Evolutionary conservation across 2,888 invertebrate genomes (phyloP), one percentile per base, ranked within the genome.

Genomic region (Branchinecta sandiegonensis): DNA sequence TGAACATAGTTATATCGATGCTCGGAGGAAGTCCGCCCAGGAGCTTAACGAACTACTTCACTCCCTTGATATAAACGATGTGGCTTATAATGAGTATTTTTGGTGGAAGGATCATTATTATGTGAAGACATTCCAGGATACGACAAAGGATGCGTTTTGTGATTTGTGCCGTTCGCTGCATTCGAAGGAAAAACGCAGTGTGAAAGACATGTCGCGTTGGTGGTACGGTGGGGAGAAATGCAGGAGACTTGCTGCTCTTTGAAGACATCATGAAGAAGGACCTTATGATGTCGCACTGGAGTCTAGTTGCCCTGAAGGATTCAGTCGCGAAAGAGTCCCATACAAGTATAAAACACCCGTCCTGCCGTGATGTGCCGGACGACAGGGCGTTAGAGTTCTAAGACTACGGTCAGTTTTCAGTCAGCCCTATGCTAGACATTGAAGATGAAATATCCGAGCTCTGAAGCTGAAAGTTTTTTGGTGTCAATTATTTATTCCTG

Each of bases 141-240:
- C 14, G 8, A 56, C 56, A 17, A 56, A 10, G 56, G 56, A 56
- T 56, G 56, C 56, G 17, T 56, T 56, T 56, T 56, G 56, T 56
- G 56, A 56, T 14, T 10, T 56, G 17, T 56, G 56, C 17, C 14
- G 17, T n/a, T 8, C 17, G 8, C 9, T 56, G 17, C 56, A 56
- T 56, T 14, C 14, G 9, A 56, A 56, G 17, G 17, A 10, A 17
- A 56, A 17, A 14, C n/a, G 56, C 8, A n/a, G 17, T 14, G 17
- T 56, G n/a, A 56, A 17, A 17, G 56, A 56, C 56, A 56, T 56
- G 17, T 14, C n/a, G 1, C 56, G 17, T 14, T 56, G 56, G 56
- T 17, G 17, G 17, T 17, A 14, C 17, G 56, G 56, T 14, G 17
- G 17, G n/a, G 56, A 56, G 17, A 56, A 56, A 17, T 56, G 56